Evolutionary conservation across 1,140 invertebrate genomes (phyloP).

Genomic region (Spodoptera litura): DNA sequence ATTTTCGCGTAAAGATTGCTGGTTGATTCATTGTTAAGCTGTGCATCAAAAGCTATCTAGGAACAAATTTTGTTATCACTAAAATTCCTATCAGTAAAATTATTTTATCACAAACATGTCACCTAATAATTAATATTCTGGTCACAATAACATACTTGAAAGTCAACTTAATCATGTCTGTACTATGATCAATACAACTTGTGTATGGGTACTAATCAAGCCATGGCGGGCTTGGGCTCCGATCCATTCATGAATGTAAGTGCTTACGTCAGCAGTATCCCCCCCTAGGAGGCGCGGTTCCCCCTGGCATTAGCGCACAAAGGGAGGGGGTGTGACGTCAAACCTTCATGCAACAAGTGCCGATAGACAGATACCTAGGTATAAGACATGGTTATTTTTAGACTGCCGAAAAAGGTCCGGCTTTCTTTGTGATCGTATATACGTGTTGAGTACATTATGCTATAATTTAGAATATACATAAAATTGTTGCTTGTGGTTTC

Average conservation of each 20-base stretch:
- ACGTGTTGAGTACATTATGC: conserved; percentile 5
- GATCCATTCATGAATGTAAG: conserved; percentile 81
- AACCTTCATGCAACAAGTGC: conserved; percentile 81
- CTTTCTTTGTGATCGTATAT: conserved; percentile 33
- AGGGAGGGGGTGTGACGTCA: conserved; percentile 77
- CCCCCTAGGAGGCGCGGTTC: conserved; percentile 59
- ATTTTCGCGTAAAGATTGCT: no score
- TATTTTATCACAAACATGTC: conserved; percentile 9
- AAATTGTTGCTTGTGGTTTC: background rate
- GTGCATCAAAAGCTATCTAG: no score
- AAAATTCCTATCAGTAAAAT: background rate
- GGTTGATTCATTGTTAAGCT: no score
- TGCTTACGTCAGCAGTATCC: conserved; percentile 75
- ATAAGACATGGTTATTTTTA: conserved; percentile 77
- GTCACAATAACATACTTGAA: conserved; percentile 17
- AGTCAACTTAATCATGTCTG: conserved; percentile 4
- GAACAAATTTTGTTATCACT: background rate
- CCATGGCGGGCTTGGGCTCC: conserved; percentile 55
- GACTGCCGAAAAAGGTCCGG: conserved; percentile 61
- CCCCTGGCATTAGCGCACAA: conserved; percentile 50
- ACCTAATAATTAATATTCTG: background rate
- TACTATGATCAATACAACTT: conserved; percentile 36
- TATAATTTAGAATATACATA: background rate
- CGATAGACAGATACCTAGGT: conserved; percentile 66
- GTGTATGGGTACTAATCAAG: conserved; percentile 48